Evolutionary conservation across 2,797 vertebrate species (phyloP).

Genomic region (Trachops cirrhosus): DNA sequence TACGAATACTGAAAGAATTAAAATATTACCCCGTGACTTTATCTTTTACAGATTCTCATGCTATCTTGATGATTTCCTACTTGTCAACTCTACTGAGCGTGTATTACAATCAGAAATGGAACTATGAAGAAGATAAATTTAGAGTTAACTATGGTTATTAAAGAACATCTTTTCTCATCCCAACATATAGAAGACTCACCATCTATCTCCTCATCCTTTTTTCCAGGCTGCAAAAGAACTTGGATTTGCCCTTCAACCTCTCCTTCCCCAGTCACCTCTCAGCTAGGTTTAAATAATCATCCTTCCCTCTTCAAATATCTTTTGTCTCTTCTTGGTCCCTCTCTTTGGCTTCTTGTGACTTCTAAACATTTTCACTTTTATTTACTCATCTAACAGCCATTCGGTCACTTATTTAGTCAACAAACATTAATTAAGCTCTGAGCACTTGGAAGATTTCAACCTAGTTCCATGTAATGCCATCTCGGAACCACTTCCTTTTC

Average conservation of each 20-base stretch:
- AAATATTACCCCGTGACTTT: neutral
- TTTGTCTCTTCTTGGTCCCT: neutral
- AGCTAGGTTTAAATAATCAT: neutral
- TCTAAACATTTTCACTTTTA: neutral
- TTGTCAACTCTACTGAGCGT: neutral
- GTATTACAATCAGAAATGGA: neutral
- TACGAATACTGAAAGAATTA: neutral
- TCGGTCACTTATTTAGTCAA: neutral
- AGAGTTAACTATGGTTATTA: neutral
- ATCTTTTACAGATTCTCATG: slow-evolving; percentile 33
- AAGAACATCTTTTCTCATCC: neutral
- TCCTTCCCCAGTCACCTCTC: neutral
- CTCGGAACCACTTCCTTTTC: neutral
- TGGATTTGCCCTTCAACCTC: neutral
- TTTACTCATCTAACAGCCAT: neutral
- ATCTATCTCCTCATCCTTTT: neutral
- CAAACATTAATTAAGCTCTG: neutral
- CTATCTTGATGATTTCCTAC: slow-evolving; percentile 28
- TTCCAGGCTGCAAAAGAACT: neutral
- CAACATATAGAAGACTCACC: neutral
- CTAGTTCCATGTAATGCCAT: neutral
- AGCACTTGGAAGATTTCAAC: neutral
- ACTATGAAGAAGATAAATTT: slow-evolving; percentile 16
- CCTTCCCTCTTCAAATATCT: neutral
- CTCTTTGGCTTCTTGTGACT: neutral